Evolutionary conservation across 2,797 vertebrate species (phyloP), one percentile per base, ranked within the genome.

Genomic region (Syngnathus rostellatus): DNA sequence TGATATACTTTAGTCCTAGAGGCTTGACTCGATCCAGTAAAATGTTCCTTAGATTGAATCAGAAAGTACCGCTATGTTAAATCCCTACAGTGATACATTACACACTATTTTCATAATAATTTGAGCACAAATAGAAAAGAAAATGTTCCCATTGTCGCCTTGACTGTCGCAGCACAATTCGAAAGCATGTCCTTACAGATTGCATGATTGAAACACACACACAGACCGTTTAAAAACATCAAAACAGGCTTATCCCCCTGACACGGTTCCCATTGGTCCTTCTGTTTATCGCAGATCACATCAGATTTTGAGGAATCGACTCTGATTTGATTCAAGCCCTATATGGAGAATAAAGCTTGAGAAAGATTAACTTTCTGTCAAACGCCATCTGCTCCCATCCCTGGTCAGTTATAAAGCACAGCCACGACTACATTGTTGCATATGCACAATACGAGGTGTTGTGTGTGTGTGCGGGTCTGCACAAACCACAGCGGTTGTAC

Each of bases 331-430:
- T 80, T 73, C 61, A 78, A 77, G 63, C 53, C 69, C 40, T 72
- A 17, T 68, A 68, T 62, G 62, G 69, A 72, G 63, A 65, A 72
- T 79, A 82, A 81, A 74, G 74, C 71, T 62, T 5, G 14, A 45
- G 41, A 62, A 60, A 72, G 77, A 83, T 84, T 83, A 86, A 75
- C 65, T 72, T 75, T 77, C 70, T 74, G 61, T 73, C 74, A 79
- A 48, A 77, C 40, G 38, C 79, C 81, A 82, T 82, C 77, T 86
- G 85, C 72, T 80, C n/a, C 23, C 11, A 3, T 41, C 39, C 39
- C 59, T n/a, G 23, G 19, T 61, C 38, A 14, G 21, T 23, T 71
- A 73, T 16, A 38, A 48, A 50, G 23, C 55, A 40, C 16, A 31
- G 16, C 67, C 17, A 37, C 55, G 38, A 23, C 45, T 7, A 8